phyloP scores from a whole-genome alignment of 2,113 vertebrate species.

The Lagopus muta region DNA sequence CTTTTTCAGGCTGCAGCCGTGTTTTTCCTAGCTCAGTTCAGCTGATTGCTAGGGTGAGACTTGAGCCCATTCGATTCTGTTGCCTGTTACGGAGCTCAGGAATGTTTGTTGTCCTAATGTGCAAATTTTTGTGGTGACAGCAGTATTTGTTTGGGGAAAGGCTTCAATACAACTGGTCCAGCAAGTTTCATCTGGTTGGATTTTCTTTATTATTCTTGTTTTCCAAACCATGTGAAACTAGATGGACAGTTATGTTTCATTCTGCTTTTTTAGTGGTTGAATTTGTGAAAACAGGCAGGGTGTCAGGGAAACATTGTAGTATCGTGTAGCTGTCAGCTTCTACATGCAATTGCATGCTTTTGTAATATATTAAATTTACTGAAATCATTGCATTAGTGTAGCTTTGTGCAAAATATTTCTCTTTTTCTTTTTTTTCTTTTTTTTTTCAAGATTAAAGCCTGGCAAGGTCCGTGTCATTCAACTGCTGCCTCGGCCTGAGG shows the following conservation, averaged over 20 bases:
- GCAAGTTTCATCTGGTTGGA: constrained; percentile 12
- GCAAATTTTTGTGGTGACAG: constrained; percentile 31
- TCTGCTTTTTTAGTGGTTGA: not conserved
- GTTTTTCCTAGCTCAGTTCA: not conserved
- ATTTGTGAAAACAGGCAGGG: not conserved
- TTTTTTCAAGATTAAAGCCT: constrained; percentile 37
- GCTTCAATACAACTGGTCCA: constrained; percentile 22
- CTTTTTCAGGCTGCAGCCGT: not conserved
- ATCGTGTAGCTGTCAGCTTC: not conserved
- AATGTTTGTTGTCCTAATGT: constrained; percentile 31
- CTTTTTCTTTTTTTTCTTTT: not conserved
- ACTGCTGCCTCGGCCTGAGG: not conserved
- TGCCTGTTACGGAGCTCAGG: not conserved
- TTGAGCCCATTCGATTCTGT: not conserved
- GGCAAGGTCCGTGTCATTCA: constrained; percentile 14
- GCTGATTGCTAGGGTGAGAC: not conserved
- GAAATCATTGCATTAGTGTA: not conserved
- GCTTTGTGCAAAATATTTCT: not conserved
- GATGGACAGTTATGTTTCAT: not conserved
- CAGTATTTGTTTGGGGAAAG: constrained; percentile 54
- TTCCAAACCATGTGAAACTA: not conserved
- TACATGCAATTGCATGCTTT: not conserved
- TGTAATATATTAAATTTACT: not conserved
- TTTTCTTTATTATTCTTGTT: not conserved
- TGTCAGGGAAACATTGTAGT: not conserved